These are phyloP conservation scores for Galerucella nymphaeae DNA, from an alignment of 2,888 invertebrate species.

Conservation along the genomic window DNA sequence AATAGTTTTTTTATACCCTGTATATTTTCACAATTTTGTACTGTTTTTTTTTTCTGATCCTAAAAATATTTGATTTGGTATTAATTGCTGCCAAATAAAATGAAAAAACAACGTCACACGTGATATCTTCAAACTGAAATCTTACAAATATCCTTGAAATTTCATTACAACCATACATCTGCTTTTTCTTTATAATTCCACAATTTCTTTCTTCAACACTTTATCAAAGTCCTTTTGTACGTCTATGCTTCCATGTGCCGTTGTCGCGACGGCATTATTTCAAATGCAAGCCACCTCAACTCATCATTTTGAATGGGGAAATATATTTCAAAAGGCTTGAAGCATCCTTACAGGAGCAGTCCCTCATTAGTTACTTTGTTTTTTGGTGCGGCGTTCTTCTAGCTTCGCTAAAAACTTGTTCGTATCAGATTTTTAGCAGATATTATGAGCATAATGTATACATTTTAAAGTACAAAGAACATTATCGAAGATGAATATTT, in stretches of 20 bases:
- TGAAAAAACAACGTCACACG: too few relatives aligned
- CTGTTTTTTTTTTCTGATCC: too few relatives aligned
- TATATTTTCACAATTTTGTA: too few relatives aligned
- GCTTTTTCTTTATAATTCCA: neutral
- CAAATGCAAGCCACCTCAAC: conserved; percentile 24
- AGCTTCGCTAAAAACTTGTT: neutral
- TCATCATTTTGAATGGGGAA: conserved; percentile 28
- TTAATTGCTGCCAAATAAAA: too few relatives aligned
- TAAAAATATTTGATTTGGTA: too few relatives aligned
- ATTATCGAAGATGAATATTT: too few relatives aligned
- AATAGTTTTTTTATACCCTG: too few relatives aligned
- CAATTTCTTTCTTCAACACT: neutral
- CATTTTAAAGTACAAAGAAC: neutral
- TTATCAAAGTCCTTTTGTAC: conserved; percentile 11
- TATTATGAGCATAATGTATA: neutral
- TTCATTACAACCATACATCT: neutral
- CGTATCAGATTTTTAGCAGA: conserved; percentile 3
- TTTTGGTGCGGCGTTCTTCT: conserved; percentile 11
- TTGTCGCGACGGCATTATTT: conserved; percentile 17
- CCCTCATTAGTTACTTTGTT: conserved; percentile 39
- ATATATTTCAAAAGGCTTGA: conserved; percentile 33
- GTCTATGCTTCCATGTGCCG: conserved; percentile 19
- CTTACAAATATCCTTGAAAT: too few relatives aligned
- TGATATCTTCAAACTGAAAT: too few relatives aligned
- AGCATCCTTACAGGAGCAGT: conserved; percentile 32